Percentiles rank a stretch among this genome's conserved stretches.
Conservation (phyloP, 1,140 invertebrate genomes). For the Drosophila eugracilis region DNA sequence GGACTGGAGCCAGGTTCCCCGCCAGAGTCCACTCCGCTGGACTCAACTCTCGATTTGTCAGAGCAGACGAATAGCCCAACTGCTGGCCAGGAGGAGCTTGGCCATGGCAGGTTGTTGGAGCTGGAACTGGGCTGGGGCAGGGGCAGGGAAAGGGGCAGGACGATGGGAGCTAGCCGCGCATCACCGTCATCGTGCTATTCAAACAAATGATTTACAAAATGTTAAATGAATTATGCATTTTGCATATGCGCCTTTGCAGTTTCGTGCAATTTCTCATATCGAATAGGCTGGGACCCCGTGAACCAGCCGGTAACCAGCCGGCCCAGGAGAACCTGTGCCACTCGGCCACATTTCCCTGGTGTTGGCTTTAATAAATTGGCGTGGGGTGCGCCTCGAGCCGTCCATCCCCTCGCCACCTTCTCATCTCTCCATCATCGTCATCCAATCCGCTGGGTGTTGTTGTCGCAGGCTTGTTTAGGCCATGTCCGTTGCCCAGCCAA, state of each 20-base stretch:
- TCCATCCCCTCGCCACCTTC: conserved; percentile 1
- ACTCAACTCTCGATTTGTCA: conserved; percentile 70
- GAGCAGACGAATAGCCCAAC: conserved; percentile 78
- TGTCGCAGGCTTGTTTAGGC: conserved; percentile 55
- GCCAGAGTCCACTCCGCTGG: conserved; percentile 18
- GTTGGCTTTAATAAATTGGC: conserved; percentile 83
- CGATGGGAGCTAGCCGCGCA: conserved; percentile 41
- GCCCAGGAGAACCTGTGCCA: conserved; percentile 29
- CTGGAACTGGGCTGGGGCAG: background rate
- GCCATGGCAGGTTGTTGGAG: conserved; percentile 48
- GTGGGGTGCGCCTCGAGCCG: conserved; percentile 74
- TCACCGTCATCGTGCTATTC: conserved; percentile 82
- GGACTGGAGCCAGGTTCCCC: conserved; percentile 5
- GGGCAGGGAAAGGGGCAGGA: conserved; percentile 20
- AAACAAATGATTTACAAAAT: conserved; percentile 84
- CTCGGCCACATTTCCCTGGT: conserved; percentile 51
- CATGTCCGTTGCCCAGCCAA: conserved; percentile 55
- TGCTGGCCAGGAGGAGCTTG: conserved; percentile 46
- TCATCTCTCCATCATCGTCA: conserved; percentile 8
- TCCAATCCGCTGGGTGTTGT: conserved; percentile 42
- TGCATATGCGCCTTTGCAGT: conserved; percentile 71
- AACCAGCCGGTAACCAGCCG: background rate
- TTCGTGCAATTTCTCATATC: conserved; percentile 76
- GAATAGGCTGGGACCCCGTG: conserved; percentile 22
- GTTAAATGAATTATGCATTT: conserved; percentile 84